phyloP scores from a whole-genome alignment of 53 echinoderm and acorn worm genomes.

The Zoroaster sp. region DNA sequence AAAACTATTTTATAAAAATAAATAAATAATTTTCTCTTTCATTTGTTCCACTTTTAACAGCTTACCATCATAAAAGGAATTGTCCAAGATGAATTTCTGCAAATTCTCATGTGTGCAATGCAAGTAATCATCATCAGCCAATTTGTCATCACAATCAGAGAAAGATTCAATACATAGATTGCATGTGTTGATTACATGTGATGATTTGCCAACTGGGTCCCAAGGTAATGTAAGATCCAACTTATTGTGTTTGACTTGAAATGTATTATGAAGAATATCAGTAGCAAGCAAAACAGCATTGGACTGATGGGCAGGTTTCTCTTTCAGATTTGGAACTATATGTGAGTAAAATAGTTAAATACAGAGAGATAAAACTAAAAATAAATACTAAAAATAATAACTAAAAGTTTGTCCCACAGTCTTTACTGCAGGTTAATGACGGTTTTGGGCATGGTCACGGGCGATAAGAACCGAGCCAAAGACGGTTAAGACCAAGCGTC shows the following conservation, averaged over 20 bases:
- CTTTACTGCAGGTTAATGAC: no score
- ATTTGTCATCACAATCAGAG: neutral
- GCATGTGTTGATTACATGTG: neutral
- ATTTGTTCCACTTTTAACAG: no score
- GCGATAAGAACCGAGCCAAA: no score
- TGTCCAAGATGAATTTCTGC: neutral
- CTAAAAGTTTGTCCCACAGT: no score
- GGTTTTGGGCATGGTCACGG: no score
- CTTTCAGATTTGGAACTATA: neutral
- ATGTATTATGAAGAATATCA: neutral
- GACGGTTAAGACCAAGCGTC: no score
- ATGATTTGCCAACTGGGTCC: slow-evolving; percentile 10
- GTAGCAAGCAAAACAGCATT: neutral
- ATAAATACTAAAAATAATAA: no score
- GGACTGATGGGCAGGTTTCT: neutral
- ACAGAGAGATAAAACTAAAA: no score
- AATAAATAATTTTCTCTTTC: no score
- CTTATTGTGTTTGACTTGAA: neutral
- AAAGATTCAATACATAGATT: neutral
- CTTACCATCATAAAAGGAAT: neutral
- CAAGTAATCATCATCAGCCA: no score
- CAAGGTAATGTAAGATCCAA: slow-evolving; percentile 7
- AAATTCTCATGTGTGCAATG: neutral
- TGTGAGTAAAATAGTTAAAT: neutral
- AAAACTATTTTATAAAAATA: no score